Evolutionary conservation across 2,113 vertebrate species (phyloP).

Genomic region (Pelusios castaneus): DNA sequence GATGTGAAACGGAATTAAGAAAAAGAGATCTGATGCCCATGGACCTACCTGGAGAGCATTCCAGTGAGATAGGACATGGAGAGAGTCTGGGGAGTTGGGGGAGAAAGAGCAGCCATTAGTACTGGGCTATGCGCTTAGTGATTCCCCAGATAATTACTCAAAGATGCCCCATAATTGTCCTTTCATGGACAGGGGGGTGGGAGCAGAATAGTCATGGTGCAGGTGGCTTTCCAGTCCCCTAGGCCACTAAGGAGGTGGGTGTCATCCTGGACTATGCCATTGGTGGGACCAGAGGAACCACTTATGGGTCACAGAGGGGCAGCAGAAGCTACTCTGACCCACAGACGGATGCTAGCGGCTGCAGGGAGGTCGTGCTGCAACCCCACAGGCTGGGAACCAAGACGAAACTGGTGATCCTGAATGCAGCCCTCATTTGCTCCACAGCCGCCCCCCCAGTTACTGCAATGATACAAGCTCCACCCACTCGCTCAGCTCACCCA

Average conservation of each 20-base stretch:
- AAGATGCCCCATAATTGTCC: not conserved
- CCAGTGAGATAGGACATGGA: constrained; percentile 95
- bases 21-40: not conserved
- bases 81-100: constrained; percentile 84
- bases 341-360: not conserved
- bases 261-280: not conserved
- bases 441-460: no score
- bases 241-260: not conserved
- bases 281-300: not conserved
- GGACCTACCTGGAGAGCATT: constrained; percentile 89
- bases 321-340: not conserved
- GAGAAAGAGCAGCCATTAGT: constrained; percentile 5
- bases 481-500: accelerated
- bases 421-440: not conserved
- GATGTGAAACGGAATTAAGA: not conserved
- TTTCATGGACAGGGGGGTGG: not conserved
- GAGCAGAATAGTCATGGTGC: not conserved
- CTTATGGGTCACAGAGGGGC: not conserved
- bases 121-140: not conserved
- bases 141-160: not conserved
- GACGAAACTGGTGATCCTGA: not conserved
- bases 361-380: not conserved
- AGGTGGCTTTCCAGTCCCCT: not conserved
- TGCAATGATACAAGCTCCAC: not conserved
- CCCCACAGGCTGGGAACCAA: not conserved